Evolutionary conservation across 2,797 vertebrate species (phyloP).

Genomic region (Pelobates cultripes): DNA sequence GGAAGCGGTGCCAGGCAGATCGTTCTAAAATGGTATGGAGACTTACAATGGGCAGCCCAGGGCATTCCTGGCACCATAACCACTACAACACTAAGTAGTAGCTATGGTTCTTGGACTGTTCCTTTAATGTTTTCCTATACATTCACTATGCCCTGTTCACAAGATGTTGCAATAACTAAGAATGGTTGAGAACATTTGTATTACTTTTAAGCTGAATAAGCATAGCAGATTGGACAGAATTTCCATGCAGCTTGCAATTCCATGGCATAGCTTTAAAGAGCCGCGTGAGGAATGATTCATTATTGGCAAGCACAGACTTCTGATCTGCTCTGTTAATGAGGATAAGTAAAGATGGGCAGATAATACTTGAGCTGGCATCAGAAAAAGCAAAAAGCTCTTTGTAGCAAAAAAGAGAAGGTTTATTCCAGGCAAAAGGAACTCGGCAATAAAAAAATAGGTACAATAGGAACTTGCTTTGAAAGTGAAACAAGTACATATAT

Average conservation of each 20-base stretch:
- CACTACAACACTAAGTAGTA: too few species aligned
- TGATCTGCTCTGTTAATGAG: slow-evolving; percentile 33
- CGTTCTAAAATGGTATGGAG: too few species aligned
- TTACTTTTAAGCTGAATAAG: background rate
- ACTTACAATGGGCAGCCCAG: too few species aligned
- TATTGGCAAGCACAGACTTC: slow-evolving; percentile 14
- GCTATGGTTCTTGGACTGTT: too few species aligned
- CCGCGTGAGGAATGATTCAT: slow-evolving; percentile 18
- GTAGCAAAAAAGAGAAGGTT: background rate
- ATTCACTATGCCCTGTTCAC: too few species aligned
- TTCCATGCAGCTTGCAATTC: background rate
- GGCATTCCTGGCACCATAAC: too few species aligned
- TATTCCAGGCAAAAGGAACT: slow-evolving; percentile 7
- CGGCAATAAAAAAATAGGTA: background rate
- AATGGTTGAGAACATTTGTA: too few species aligned
- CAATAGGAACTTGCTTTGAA: too few species aligned
- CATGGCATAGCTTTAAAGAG: slow-evolving; percentile 6
- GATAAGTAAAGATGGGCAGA: slow-evolving; percentile 18
- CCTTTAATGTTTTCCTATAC: too few species aligned
- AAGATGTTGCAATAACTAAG: too few species aligned
- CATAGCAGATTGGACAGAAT: background rate
- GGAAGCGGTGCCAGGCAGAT: too few species aligned
- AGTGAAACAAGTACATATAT: too few species aligned
- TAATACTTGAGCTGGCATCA: slow-evolving; percentile 12
- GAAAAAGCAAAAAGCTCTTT: background rate